Percentiles rank a stretch among this genome's conserved stretches.
Conservation (phyloP, 2,888 invertebrate genomes). For the Mesopsocus fuscifrons region DNA sequence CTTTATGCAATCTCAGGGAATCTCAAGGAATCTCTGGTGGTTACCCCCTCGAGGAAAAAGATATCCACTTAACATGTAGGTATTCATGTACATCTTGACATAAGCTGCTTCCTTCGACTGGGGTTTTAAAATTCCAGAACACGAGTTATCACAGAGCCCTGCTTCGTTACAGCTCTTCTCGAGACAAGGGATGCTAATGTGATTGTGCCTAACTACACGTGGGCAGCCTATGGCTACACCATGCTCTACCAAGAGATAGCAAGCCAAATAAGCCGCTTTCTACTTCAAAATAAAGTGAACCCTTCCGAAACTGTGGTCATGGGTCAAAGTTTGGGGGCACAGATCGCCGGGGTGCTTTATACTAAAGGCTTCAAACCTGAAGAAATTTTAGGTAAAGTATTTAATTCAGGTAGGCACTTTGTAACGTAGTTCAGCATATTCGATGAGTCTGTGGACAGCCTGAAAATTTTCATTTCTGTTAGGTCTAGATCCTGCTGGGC, state of each 20-base stretch:
- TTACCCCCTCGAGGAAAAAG: too few relatives aligned
- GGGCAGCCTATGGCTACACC: background rate
- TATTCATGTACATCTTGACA: too few relatives aligned
- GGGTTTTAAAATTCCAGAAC: too few relatives aligned
- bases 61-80: too few relatives aligned
- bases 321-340: background rate
- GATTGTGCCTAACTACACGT: background rate
- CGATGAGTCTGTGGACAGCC: too few relatives aligned
- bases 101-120: too few relatives aligned
- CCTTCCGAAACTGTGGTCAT: background rate
- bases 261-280: background rate
- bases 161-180: background rate
- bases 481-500: background rate
- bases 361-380: background rate
- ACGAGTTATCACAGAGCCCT: too few relatives aligned
- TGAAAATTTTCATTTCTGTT: too few relatives aligned
- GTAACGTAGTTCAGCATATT: too few relatives aligned
- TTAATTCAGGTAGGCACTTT: too few relatives aligned
- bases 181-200: background rate
- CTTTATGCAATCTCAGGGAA: too few relatives aligned
- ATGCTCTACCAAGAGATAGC: background rate
- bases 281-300: background rate
- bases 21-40: too few relatives aligned
- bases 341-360: background rate
- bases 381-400: background rate